Percentiles rank a stretch among this genome's conserved stretches.
phyloP scores from a whole-genome alignment of 1,140 invertebrate genomes.

The Lucilia sericata region DNA sequence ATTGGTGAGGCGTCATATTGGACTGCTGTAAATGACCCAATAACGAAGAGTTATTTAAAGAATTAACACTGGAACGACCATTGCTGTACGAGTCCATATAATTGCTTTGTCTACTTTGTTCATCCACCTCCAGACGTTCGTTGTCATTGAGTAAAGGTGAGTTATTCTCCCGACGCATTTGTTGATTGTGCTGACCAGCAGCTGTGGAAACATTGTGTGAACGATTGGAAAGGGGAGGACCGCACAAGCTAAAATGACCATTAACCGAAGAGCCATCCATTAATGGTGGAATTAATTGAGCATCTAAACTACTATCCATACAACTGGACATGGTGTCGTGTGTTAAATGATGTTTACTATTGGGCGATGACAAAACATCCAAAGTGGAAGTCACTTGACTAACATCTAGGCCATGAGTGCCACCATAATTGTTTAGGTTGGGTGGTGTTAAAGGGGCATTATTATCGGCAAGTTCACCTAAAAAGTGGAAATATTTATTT shows the following conservation, averaged over 20 bases:
- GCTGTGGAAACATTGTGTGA: neutral
- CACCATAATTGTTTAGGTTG: conserved; percentile 60
- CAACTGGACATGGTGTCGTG: conserved; percentile 46
- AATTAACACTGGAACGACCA: neutral
- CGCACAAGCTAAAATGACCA: conserved; percentile 14
- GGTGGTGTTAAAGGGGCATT: conserved; percentile 63
- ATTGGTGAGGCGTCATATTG: neutral
- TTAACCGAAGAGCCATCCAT: conserved; percentile 50
- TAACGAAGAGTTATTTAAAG: neutral
- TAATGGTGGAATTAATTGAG: conserved; percentile 60
- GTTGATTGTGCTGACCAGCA: neutral
- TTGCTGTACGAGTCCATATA: conserved; percentile 26
- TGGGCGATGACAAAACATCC: conserved; percentile 53
- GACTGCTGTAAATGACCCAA: neutral
- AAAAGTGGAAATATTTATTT: too few relatives aligned
- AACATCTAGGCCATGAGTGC: conserved; percentile 56
- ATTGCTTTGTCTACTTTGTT: neutral
- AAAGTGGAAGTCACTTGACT: conserved; percentile 60
- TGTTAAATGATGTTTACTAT: conserved; percentile 45
- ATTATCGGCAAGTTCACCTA: conserved; percentile 65
- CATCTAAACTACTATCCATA: conserved; percentile 54
- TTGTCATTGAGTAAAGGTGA: conserved; percentile 11
- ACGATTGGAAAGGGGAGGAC: neutral
- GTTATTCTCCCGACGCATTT: conserved; percentile 7
- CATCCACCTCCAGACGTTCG: neutral